These are phyloP conservation scores for Triops cancriformis DNA, from an alignment of 1,140 invertebrate species.

Conservation along the genomic window DNA sequence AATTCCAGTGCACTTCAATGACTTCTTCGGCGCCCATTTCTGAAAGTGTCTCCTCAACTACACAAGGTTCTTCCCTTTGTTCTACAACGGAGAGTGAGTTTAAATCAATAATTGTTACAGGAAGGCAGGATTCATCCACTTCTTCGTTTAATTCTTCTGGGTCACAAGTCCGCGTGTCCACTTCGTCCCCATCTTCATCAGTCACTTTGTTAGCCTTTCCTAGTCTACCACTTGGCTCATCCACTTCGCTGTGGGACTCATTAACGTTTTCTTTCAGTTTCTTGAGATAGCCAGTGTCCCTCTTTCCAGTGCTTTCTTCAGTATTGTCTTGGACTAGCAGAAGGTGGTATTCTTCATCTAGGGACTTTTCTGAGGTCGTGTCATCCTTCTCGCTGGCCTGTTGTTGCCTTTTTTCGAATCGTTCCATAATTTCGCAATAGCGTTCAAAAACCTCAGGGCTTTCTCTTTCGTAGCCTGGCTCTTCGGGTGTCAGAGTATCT, in stretches of 20 bases:
- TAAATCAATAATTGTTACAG: neutral
- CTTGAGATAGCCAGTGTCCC: neutral
- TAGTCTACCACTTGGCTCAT: neutral
- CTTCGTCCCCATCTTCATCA: neutral
- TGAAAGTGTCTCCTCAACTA: neutral
- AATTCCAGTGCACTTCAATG: neutral
- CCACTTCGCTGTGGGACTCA: neutral
- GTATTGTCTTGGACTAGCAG: neutral
- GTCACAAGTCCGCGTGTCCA: neutral
- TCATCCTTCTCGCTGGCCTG: neutral
- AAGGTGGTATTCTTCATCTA: neutral
- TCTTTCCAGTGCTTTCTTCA: neutral
- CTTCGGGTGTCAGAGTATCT: neutral
- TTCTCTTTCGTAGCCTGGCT: neutral
- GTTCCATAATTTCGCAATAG: neutral
- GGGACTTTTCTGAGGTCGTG: neutral
- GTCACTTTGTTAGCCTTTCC: neutral
- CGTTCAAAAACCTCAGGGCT: neutral
- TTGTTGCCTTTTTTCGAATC: neutral
- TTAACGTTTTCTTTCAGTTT: neutral
- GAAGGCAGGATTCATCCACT: conserved; percentile 4
- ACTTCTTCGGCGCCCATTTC: neutral
- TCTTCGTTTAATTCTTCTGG: conserved; percentile 9
- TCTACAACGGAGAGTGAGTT: neutral
- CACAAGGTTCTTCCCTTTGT: neutral